Conservation (phyloP, 2,888 invertebrate genomes). For the Idaea dimidiata region DNA sequence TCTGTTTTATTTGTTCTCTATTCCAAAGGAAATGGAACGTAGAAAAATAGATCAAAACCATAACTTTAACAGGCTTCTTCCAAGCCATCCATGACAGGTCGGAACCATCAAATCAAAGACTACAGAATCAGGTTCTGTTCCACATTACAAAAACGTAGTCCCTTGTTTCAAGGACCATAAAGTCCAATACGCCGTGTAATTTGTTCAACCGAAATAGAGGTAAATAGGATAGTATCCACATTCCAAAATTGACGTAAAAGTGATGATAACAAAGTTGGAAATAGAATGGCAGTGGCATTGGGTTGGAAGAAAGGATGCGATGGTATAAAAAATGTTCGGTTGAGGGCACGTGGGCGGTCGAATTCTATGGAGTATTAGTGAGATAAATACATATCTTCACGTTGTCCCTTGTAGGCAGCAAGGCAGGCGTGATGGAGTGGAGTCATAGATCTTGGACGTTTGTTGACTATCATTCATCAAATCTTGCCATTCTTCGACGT, state of each 20-base stretch:
- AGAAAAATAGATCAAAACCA: slow-evolving; percentile 4
- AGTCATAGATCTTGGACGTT: slow-evolving; percentile 27
- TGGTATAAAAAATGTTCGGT: slow-evolving; percentile 65
- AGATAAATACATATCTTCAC: slow-evolving; percentile 44
- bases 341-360: slow-evolving; percentile 66
- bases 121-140: slow-evolving; percentile 66
- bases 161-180: slow-evolving; percentile 46
- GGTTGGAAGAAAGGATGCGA: slow-evolving; percentile 67
- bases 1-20: neutral
- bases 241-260: slow-evolving; percentile 25
- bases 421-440: slow-evolving; percentile 14
- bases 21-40: slow-evolving; percentile 12
- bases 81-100: slow-evolving; percentile 13
- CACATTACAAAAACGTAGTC: slow-evolving; percentile 39
- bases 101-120: slow-evolving; percentile 57
- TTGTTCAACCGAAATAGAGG: slow-evolving; percentile 17
- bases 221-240: neutral
- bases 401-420: slow-evolving; percentile 31
- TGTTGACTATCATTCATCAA: slow-evolving; percentile 17
- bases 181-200: slow-evolving; percentile 44
- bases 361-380: slow-evolving; percentile 46
- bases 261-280: slow-evolving; percentile 35
- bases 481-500: neutral
- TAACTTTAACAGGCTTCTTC: slow-evolving; percentile 1
- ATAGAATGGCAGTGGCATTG: slow-evolving; percentile 57